Conservation (phyloP, 2,888 invertebrate species). For the Trichogramma dendrolimi region DNA sequence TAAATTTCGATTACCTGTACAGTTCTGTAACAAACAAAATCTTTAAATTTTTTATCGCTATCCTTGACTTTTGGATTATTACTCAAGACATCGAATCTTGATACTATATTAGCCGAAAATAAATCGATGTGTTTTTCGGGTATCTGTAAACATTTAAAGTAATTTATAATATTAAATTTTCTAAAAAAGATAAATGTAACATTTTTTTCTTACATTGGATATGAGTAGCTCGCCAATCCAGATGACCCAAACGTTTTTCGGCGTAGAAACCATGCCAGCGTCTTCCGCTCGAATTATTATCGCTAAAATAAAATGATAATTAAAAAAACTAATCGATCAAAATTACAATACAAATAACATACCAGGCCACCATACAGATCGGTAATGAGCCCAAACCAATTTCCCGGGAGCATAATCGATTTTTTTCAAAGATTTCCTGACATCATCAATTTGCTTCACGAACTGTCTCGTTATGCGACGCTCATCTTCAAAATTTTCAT, state of each 20-base stretch:
- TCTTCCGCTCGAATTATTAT: constrained; percentile 40
- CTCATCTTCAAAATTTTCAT: constrained; percentile 13
- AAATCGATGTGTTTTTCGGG: constrained; percentile 37
- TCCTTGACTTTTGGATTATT: constrained; percentile 9
- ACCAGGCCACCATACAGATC: constrained; percentile 46
- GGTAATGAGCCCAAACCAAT: constrained; percentile 45
- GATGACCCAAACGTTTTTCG: constrained; percentile 41
- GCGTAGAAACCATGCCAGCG: constrained; percentile 36
- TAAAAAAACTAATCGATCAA: constrained; percentile 8
- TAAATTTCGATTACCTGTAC: constrained; percentile 18
- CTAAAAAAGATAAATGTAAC: neutral
- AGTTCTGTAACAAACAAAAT: constrained; percentile 17
- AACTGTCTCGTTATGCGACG: constrained; percentile 22
- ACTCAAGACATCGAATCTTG: constrained; percentile 30
- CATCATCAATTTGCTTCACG: constrained; percentile 7
- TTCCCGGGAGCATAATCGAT: constrained; percentile 34
- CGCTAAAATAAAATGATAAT: constrained; percentile 29
- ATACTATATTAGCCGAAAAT: constrained; percentile 34
- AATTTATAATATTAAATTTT: constrained; percentile 2
- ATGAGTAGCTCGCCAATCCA: constrained; percentile 44
- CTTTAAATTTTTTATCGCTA: constrained; percentile 15
- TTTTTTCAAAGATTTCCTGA: neutral
- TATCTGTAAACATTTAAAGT: constrained; percentile 30
- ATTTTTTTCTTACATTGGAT: constrained; percentile 28
- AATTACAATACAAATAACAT: constrained; percentile 15